Conservation (phyloP, 2,113 vertebrate genomes). For the Cryptoleucopteryx plumbea region DNA sequence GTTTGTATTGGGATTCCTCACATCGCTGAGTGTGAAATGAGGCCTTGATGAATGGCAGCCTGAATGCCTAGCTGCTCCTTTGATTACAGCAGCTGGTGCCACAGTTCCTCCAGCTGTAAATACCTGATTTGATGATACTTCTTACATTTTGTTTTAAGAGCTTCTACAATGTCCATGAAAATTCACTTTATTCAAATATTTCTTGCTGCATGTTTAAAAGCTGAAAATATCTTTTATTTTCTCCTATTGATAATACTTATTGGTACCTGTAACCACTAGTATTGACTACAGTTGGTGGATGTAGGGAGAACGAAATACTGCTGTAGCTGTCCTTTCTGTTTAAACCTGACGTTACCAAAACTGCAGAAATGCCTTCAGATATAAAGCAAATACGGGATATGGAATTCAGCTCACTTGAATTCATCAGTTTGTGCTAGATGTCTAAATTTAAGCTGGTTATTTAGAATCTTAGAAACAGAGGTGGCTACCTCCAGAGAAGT, state of each 20-base stretch:
- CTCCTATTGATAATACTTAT: neutral
- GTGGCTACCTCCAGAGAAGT: neutral
- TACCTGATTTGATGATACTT: neutral
- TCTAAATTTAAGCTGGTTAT: neutral
- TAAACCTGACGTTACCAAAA: neutral
- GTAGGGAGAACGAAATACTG: neutral
- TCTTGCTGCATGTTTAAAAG: neutral
- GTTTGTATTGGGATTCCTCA: neutral
- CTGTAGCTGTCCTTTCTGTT: neutral
- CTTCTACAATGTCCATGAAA: neutral
- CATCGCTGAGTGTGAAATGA: neutral
- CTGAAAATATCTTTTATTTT: neutral
- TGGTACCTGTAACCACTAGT: neutral
- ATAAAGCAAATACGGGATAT: neutral
- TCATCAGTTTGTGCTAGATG: neutral
- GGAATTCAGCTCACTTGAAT: neutral
- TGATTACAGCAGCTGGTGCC: neutral
- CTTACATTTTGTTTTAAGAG: neutral
- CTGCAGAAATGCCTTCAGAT: neutral
- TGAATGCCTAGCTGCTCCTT: neutral
- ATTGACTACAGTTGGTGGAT: neutral
- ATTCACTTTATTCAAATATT: neutral
- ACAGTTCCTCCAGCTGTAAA: neutral
- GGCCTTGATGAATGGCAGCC: neutral
- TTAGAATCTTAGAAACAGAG: neutral